Evolutionary conservation across 2,113 vertebrate species (phyloP), one percentile per base, ranked within the genome.

Genomic region (Cygnus atratus): DNA sequence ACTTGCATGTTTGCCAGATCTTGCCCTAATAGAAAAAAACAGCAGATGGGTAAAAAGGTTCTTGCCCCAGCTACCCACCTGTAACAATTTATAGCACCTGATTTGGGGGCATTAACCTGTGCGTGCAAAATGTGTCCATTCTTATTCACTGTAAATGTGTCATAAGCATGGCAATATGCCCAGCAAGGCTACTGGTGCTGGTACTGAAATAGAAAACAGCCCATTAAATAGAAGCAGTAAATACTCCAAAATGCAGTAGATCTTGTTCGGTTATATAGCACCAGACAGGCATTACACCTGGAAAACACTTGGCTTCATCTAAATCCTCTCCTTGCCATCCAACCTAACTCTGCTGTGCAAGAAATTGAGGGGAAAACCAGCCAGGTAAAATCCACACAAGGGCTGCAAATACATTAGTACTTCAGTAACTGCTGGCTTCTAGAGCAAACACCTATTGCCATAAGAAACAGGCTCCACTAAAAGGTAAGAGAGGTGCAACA

Each of bases 191-290:
- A 22, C 55, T 39, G 84, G 65, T 91, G 81, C 72, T 76, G 82
- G 84, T 90, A 76, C 88, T 90, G 80, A 19, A 79, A 87, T 16
- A 44, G 76, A 93, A 79, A 95, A 92, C 70, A 94, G 92, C 48
- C 88, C 83, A 58, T 94, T 96, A 96, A 97, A 90, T 13, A 83
- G 84, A 70, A 92, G 81, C 93, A 91, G 67, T 95, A 95, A 97
- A 85, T 84, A 70, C 59, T 66, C 66, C 59, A 75, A 92, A 95
- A 93, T 3, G 8, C 57, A 58, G 41, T 87, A 90, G 72, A 91
- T 74, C 77, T 88, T 84, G 71, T 66, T 91, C 89, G 96, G 52
- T 70, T 94, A 67, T 92, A 96, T 95, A 96, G 25, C 52, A 63
- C 65, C 19, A 33, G 57, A 55, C n/a, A 71, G 62, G 57, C 63